Evolutionary conservation across 2,888 invertebrate genomes (phyloP).

Genomic region (Anoplius nigerrimus): DNA sequence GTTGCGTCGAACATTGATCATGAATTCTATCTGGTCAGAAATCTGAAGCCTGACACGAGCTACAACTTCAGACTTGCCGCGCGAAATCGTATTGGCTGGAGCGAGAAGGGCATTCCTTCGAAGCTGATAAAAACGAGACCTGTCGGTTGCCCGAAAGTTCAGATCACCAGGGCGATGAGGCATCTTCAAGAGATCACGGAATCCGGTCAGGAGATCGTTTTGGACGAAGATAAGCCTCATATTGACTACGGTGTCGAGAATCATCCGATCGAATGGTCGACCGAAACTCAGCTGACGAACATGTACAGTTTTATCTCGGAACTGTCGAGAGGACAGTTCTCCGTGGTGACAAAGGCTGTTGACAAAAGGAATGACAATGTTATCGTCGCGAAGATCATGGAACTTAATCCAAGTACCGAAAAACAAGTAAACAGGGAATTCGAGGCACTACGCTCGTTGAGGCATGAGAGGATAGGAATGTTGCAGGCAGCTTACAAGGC

Average conservation of each 20-base stretch:
- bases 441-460: conserved; percentile 86
- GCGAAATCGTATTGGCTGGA: conserved; percentile 94
- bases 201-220: conserved; percentile 82
- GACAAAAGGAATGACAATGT: conserved; percentile 85
- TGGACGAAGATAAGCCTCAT: conserved; percentile 80
- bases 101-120: conserved; percentile 91
- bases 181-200: conserved; percentile 92
- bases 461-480: conserved; percentile 92
- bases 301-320: conserved; percentile 92
- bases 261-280: conserved; percentile 84
- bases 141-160: conserved; percentile 83
- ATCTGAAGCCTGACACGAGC: conserved; percentile 85
- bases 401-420: conserved; percentile 80
- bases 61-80: conserved; percentile 94
- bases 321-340: conserved; percentile 89
- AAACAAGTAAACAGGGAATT: conserved; percentile 84
- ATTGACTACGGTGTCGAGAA: conserved; percentile 86
- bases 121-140: conserved; percentile 83
- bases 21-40: conserved; percentile 91
- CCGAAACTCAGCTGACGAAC: conserved; percentile 82
- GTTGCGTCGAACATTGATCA: conserved; percentile 93
- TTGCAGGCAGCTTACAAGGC: conserved; percentile 84
- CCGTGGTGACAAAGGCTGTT: conserved; percentile 88
- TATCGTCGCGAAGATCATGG: conserved; percentile 90
- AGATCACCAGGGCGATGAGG: conserved; percentile 88